phyloP scores from a whole-genome alignment of 1,140 invertebrate genomes.

The Drosophila paulistorum region DNA sequence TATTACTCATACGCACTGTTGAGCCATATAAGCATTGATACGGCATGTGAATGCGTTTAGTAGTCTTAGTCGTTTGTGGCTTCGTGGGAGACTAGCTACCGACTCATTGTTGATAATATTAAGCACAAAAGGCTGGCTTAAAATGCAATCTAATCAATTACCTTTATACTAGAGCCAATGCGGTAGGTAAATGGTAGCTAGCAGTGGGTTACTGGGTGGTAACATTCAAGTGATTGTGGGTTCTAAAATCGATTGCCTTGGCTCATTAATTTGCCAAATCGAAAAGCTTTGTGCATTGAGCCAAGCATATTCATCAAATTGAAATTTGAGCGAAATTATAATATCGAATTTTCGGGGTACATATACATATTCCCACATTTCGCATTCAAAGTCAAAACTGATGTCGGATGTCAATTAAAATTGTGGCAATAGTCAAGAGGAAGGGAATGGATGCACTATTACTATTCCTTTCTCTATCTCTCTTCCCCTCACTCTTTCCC shows the following conservation, averaged over 20 bases:
- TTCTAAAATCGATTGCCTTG: conserved; percentile 36
- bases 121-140: conserved; percentile 4
- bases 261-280: conserved; percentile 56
- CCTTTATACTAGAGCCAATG: conserved; percentile 17
- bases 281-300: conserved; percentile 30
- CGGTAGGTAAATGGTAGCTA: too few species aligned
- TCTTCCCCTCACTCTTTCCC: background rate
- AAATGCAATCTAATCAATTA: conserved; percentile 59
- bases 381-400: conserved; percentile 45
- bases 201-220: background rate
- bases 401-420: conserved; percentile 71
- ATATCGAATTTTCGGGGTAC: conserved; percentile 31
- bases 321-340: conserved; percentile 43
- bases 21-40: background rate
- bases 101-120: conserved; percentile 1
- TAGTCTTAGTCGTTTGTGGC: conserved; percentile 34
- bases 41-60: background rate
- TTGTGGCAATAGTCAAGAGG: conserved; percentile 71
- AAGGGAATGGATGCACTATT: conserved; percentile 41
- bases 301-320: conserved; percentile 58
- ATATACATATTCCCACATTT: conserved; percentile 24
- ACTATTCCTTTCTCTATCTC: background rate
- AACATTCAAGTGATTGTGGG: background rate
- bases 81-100: conserved; percentile 19
- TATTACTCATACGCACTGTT: conserved; percentile 41